These are phyloP conservation scores for Hemicentrotus pulcherrimus DNA, from an alignment of 35 echinoderm and acorn worm genomes.

Conservation along the genomic window DNA sequence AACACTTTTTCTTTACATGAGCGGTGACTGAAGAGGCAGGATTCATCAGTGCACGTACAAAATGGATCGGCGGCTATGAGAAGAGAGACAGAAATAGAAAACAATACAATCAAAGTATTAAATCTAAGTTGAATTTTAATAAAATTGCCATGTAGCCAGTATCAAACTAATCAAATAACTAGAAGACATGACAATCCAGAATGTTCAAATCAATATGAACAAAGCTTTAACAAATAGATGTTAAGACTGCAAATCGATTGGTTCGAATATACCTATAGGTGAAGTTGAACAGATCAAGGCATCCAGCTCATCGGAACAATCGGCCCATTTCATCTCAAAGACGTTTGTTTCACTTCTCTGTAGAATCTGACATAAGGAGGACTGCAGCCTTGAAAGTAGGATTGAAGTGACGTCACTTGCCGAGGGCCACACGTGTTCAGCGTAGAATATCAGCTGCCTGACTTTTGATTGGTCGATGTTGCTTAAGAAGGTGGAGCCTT, in stretches of 20 bases:
- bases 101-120: too few relatives aligned
- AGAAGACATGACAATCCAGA: too few relatives aligned
- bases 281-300: slow-evolving; percentile 64
- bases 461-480: background rate
- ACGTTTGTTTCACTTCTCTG: background rate
- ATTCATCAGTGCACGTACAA: too few relatives aligned
- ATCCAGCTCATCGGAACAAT: slow-evolving; percentile 28
- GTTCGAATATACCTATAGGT: slow-evolving; percentile 22
- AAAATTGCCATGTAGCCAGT: too few relatives aligned
- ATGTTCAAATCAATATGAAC: too few relatives aligned
- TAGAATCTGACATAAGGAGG: slow-evolving; percentile 25
- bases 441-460: slow-evolving; percentile 35
- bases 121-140: too few relatives aligned
- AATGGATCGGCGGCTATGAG: too few relatives aligned
- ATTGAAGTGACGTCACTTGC: slow-evolving; percentile 10
- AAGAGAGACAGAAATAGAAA: too few relatives aligned
- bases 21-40: too few relatives aligned
- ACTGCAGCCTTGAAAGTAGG: background rate
- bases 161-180: too few relatives aligned
- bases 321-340: slow-evolving; percentile 42
- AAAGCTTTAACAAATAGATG: too few relatives aligned
- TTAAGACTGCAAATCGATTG: too few relatives aligned
- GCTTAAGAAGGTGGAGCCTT: slow-evolving; percentile 1
- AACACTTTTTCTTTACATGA: background rate
- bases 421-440: slow-evolving; percentile 37